A percentile compares a stretch with the other conserved stretches of the same genome.
Evolutionary conservation across 2,888 invertebrate species (phyloP).

Genomic region (Phaonia tiefii): DNA sequence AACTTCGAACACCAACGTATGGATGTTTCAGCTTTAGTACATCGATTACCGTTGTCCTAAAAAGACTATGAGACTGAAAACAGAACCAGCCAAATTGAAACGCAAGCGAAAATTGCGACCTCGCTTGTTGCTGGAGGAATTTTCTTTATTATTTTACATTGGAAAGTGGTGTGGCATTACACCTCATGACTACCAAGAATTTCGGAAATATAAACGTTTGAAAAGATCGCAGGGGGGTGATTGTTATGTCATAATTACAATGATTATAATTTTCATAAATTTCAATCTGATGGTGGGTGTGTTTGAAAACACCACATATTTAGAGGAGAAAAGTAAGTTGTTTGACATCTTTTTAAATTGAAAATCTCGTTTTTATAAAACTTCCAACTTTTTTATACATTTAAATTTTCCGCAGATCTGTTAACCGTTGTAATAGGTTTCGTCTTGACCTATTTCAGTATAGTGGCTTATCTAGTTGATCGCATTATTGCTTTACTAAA

Average conservation of each 20-base stretch:
- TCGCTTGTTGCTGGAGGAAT: constrained; percentile 74
- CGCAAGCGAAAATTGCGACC: background rate
- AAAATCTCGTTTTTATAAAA: too few relatives aligned
- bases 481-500: constrained; percentile 77
- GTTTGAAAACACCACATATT: constrained; percentile 71
- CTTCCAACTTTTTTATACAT: too few relatives aligned
- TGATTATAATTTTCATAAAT: constrained; percentile 70
- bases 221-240: constrained; percentile 76
- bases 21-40: background rate
- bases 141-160: constrained; percentile 75
- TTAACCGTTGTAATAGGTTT: constrained; percentile 78
- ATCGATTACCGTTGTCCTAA: too few relatives aligned
- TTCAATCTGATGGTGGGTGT: constrained; percentile 76
- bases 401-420: constrained; percentile 75
- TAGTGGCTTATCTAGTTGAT: constrained; percentile 77
- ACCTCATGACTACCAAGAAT: constrained; percentile 75
- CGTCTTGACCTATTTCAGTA: constrained; percentile 77
- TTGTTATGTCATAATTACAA: constrained; percentile 70
- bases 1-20: background rate
- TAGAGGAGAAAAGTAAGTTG: constrained; percentile 75
- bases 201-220: constrained; percentile 71
- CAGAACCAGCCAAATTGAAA: constrained; percentile 1
- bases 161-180: constrained; percentile 77
- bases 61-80: constrained; percentile 1
- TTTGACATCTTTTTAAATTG: too few relatives aligned